Conservation (phyloP, 2,888 invertebrate genomes). For the Conus canariensis region DNA sequence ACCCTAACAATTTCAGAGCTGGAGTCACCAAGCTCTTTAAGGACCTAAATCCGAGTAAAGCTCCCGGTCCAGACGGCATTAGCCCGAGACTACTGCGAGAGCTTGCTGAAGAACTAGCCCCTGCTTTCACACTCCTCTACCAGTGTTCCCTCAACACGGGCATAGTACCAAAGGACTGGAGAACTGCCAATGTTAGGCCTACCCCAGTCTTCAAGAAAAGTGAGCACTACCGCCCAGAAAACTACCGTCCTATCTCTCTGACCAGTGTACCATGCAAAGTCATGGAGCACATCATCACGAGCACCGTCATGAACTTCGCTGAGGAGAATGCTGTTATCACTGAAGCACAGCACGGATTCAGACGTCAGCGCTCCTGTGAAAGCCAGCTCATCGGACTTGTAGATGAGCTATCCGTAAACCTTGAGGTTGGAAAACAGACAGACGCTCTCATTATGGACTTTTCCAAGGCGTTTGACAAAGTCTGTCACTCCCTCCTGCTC, state of each 20-base stretch:
- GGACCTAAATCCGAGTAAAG: conserved; percentile 13
- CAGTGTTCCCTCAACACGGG: neutral
- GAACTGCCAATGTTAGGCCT: neutral
- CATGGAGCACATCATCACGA: neutral
- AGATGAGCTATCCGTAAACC: neutral
- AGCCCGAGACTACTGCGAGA: neutral
- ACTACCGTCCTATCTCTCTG: conserved; percentile 14
- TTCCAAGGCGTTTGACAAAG: neutral
- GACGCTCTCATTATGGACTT: neutral
- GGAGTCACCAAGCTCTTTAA: neutral
- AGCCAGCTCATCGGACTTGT: conserved; percentile 1
- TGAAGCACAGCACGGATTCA: neutral
- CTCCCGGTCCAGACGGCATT: neutral
- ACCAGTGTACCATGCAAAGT: neutral
- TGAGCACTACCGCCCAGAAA: neutral
- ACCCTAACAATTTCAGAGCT: too few species aligned
- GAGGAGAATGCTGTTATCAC: neutral
- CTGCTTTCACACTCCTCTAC: conserved; percentile 24
- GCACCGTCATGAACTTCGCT: conserved; percentile 3
- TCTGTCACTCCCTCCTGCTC: conserved; percentile 1
- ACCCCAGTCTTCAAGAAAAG: conserved; percentile 7
- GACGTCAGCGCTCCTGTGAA: neutral
- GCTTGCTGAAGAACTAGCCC: conserved; percentile 20
- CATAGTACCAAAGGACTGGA: conserved; percentile 15
- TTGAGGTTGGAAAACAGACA: conserved; percentile 3